These are phyloP conservation scores for Sylvilagus floridanus DNA, from an alignment of 2,797 vertebrate genomes.

Conservation along the genomic window DNA sequence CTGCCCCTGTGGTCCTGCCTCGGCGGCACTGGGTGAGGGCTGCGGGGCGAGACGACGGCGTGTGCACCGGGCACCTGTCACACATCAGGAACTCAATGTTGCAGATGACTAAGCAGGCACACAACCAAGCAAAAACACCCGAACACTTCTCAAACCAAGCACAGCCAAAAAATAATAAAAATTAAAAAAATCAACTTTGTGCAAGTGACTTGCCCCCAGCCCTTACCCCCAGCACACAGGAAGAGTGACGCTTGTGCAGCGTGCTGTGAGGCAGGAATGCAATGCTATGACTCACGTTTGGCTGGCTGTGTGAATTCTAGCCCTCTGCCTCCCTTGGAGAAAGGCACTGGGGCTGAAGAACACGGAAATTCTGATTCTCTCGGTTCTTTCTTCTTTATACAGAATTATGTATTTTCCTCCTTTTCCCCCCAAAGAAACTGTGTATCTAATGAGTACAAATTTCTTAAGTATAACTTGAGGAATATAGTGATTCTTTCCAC, in stretches of 20 bases:
- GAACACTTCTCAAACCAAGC: not conserved
- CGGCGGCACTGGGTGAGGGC: not conserved
- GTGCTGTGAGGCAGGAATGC: not conserved
- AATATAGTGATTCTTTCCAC: no score
- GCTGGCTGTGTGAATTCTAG: not conserved
- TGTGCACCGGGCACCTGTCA: not conserved
- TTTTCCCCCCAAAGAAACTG: no score
- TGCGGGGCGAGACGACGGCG: fast-evolving
- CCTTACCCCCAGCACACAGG: not conserved
- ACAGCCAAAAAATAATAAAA: not conserved
- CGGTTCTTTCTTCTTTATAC: no score
- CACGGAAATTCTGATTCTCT: not conserved
- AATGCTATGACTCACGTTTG: not conserved
- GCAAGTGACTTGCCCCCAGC: not conserved
- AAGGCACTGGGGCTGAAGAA: not conserved
- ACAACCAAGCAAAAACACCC: not conserved
- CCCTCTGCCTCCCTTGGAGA: not conserved
- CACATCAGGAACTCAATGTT: not conserved
- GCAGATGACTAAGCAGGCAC: not conserved
- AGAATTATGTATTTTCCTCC: no score
- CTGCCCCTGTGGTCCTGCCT: not conserved
- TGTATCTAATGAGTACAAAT: no score
- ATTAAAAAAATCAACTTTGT: conserved; percentile 8
- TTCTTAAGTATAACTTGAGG: no score
- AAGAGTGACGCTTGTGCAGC: not conserved